Evolutionary conservation across 30 jellyfish, hydroid and myxozoan species (phyloP).

Genomic region (Aurelia sp.): DNA sequence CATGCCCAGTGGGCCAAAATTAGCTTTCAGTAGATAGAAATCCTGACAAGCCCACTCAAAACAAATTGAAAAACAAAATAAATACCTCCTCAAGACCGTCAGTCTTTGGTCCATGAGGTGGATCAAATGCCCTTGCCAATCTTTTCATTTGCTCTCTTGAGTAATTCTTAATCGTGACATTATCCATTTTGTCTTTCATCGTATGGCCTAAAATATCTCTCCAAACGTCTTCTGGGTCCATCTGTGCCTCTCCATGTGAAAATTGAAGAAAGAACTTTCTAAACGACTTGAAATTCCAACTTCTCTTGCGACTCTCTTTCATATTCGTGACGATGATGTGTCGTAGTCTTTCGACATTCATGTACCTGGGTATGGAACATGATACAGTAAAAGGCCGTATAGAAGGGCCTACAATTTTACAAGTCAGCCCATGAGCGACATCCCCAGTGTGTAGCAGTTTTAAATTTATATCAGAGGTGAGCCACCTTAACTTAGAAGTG

Average conservation of each 20-base stretch:
- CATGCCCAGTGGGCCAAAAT: too few species aligned
- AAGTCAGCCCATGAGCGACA: too few species aligned
- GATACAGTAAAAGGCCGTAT: too few species aligned
- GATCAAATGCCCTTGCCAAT: conserved; percentile 73
- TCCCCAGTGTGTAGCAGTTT: too few species aligned
- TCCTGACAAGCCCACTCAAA: too few species aligned
- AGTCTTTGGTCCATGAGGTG: conserved; percentile 92
- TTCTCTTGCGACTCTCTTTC: conserved; percentile 9
- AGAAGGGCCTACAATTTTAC: too few species aligned
- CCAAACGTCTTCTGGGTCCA: conserved; percentile 49
- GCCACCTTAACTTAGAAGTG: too few species aligned
- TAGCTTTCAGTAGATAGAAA: too few species aligned
- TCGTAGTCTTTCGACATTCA: conserved; percentile 78
- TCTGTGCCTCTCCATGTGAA: conserved; percentile 54
- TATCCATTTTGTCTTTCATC: conserved; percentile 27
- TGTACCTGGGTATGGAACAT: conserved; percentile 4
- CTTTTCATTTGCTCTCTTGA: conserved; percentile 65
- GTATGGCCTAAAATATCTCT: conserved; percentile 32
- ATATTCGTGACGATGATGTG: conserved; percentile 6
- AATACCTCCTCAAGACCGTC: conserved; percentile 79
- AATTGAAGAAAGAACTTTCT: conserved; percentile 8
- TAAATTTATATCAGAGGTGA: too few species aligned
- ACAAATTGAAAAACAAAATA: too few species aligned
- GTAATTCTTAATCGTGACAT: conserved; percentile 1
- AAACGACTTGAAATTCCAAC: conserved; percentile 39